phyloP scores from a whole-genome alignment of 2,888 invertebrate genomes.

The Melipona beecheii region DNA sequence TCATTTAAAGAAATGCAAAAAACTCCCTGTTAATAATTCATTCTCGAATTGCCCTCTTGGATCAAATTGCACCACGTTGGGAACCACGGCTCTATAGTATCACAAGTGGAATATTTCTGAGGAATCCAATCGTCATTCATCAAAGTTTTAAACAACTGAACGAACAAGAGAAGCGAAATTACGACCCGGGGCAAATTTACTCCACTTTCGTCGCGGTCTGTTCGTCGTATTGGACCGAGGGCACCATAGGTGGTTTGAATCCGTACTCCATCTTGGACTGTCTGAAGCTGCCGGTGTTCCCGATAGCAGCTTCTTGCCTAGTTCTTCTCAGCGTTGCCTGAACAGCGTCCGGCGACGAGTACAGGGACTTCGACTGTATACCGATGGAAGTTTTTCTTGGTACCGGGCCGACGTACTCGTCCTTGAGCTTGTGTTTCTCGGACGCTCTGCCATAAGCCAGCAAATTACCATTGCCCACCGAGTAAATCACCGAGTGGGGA shows the following conservation, averaged over 20 bases:
- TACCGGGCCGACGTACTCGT: conserved; percentile 46
- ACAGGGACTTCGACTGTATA: conserved; percentile 43
- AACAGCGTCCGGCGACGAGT: conserved; percentile 24
- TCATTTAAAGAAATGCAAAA: too few relatives aligned
- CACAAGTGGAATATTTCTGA: too few relatives aligned
- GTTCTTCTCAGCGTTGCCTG: conserved; percentile 76
- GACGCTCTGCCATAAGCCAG: conserved; percentile 17
- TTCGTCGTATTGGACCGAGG: conserved; percentile 92
- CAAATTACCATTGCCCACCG: conserved; percentile 9
- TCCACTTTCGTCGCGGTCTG: conserved; percentile 84
- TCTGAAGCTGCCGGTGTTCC: conserved; percentile 86
- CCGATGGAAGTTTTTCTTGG: conserved; percentile 36
- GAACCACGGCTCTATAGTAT: too few relatives aligned
- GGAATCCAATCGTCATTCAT: too few relatives aligned
- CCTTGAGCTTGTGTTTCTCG: conserved; percentile 25
- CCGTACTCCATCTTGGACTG: conserved; percentile 92
- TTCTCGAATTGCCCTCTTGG: too few relatives aligned
- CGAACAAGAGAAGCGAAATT: background rate
- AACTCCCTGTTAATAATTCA: too few relatives aligned
- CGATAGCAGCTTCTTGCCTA: conserved; percentile 82
- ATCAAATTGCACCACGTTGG: too few relatives aligned
- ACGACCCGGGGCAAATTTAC: background rate
- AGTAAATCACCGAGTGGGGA: conserved; percentile 40
- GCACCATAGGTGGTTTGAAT: conserved; percentile 92
- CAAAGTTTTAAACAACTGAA: too few relatives aligned